A percentile compares a stretch with the other conserved stretches of the same genome.
phyloP scores from a whole-genome alignment of 2,888 invertebrate genomes.

The Mycogona germanica region DNA sequence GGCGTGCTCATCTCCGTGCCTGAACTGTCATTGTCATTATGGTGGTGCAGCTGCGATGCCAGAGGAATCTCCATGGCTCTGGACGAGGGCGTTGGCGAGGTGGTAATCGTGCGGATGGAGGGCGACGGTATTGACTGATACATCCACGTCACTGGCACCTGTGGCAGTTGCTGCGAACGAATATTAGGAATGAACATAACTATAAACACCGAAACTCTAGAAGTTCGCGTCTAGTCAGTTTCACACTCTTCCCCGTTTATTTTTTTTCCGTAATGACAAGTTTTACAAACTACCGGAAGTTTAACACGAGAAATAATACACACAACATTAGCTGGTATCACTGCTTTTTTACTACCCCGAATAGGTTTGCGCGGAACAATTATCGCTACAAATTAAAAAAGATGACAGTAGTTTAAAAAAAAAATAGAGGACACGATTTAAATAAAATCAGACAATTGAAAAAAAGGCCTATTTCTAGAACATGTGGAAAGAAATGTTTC shows the following conservation, averaged over 20 bases:
- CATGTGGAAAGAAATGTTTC: not conserved
- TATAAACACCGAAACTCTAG: no score
- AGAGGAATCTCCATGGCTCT: not conserved
- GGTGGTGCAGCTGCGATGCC: no score
- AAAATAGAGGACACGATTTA: not conserved
- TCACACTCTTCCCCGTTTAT: no score
- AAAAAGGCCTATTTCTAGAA: not conserved
- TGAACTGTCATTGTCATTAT: conserved; percentile 6
- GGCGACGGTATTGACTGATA: not conserved
- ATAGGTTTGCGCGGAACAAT: no score
- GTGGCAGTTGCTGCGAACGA: conserved; percentile 5
- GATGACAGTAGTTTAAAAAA: not conserved
- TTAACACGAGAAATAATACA: no score
- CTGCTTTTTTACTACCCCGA: no score
- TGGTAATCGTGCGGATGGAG: not conserved
- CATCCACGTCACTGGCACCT: conserved; percentile 12
- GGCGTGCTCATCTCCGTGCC: conserved; percentile 13
- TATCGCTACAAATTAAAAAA: no score
- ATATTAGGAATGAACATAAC: no score
- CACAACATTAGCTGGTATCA: no score
- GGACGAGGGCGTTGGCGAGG: not conserved
- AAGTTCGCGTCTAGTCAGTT: no score
- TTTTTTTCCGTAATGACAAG: no score
- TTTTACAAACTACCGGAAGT: no score
- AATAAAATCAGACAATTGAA: not conserved